Evolutionary conservation across 2,113 vertebrate genomes (phyloP).

Genomic region (Chlorodrepanis virens): DNA sequence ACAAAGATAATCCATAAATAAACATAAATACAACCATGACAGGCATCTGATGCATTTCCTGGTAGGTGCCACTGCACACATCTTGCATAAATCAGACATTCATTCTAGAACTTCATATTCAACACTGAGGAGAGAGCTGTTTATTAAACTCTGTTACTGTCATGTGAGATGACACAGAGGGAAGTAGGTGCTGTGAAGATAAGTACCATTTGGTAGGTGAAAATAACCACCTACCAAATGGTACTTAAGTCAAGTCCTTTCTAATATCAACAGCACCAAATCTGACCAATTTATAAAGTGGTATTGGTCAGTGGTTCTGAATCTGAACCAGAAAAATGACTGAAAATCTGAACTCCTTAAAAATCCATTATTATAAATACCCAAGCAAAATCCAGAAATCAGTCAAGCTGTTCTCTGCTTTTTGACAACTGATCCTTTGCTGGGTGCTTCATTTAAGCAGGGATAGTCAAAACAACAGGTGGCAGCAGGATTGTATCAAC

Average conservation of each 20-base stretch:
- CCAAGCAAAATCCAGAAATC: neutral
- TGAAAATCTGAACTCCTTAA: neutral
- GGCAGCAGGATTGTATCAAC: conserved; percentile 29
- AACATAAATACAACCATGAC: neutral
- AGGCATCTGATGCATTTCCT: neutral
- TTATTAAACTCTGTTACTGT: neutral
- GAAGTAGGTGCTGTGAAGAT: neutral
- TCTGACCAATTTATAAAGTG: neutral
- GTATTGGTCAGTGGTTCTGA: neutral
- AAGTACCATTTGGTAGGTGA: neutral
- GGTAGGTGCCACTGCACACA: neutral
- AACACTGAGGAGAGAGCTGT: neutral
- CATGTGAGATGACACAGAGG: neutral
- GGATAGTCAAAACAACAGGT: conserved; percentile 51
- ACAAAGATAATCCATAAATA: neutral
- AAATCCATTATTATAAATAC: neutral
- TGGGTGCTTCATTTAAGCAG: conserved; percentile 3
- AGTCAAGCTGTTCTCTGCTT: conserved; percentile 15
- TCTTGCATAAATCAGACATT: neutral
- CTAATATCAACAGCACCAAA: neutral
- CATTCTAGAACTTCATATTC: neutral
- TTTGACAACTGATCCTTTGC: conserved; percentile 43
- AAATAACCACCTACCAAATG: neutral
- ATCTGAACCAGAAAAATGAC: neutral
- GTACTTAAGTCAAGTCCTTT: neutral